Base-by-base conservation (phyloP, 2,113 vertebrate species). In the Psophia crepitans region DNA sequence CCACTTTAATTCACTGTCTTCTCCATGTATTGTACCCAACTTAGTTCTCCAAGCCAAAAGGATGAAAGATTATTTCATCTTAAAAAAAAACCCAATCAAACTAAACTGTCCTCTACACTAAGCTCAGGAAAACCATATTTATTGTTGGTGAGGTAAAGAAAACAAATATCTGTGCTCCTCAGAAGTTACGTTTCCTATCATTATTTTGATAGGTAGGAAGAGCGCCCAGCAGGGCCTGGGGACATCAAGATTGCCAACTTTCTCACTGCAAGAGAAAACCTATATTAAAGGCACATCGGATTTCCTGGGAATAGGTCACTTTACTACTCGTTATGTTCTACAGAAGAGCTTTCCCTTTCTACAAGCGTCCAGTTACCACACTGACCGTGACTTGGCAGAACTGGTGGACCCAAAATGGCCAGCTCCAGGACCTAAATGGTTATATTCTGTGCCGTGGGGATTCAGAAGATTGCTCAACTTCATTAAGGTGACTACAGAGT, bases 401-500 rank as follows among this genome's bases (percentile, higher is more conserved):
- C 97, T 99, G 90, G 99, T 99, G 68, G 99, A 99, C 94, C 99
- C 99, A 8, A 97, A 96, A 20, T 99, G 99, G 99, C 98, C 98
- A 57, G 98, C 98, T 71, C 98, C 98, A 23, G 99, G 99, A 5
- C 98, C 99, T 10, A 98, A 98, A 49, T 98, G 99, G 99, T 98
- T 99, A 27, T 98, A 99, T 84, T 98, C 98, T 4, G 99, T 99
- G 80, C 99, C 99, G 3, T 99, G 99, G 99, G 99, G 99, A 41
- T 99, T 99, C 92, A 98, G 99, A 57, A 98, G 99, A 85, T 93
- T 99, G 82, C 99, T 99, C 58, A 99, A 99, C 94, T 99, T 99
- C 91, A 97, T 99, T 75, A 99, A 99, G 99, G 99, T 99, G 93
- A 96, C 63, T 60, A 82, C 4, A 46, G 44, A 70, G 22, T 14